phyloP scores from a whole-genome alignment of 2,888 invertebrate genomes.

The Nineta flava region DNA sequence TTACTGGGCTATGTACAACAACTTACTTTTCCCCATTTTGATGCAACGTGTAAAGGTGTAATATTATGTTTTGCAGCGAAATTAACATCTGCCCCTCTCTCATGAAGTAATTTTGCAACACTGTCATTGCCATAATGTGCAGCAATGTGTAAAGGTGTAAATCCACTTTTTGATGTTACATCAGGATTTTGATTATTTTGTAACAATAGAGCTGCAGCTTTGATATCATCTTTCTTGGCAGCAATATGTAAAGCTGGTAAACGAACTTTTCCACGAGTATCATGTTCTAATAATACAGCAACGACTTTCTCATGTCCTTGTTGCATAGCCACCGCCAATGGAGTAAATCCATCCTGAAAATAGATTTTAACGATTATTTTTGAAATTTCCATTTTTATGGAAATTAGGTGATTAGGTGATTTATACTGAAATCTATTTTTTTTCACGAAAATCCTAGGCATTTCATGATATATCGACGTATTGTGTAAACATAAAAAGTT shows the following conservation, averaged over 20 bases:
- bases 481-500: no score
- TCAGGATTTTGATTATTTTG: conserved; percentile 93
- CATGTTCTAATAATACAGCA: conserved; percentile 87
- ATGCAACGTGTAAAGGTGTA: conserved; percentile 94
- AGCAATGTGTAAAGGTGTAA: conserved; percentile 96
- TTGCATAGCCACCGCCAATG: conserved; percentile 97
- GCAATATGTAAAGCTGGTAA: conserved; percentile 96
- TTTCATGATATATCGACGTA: no score
- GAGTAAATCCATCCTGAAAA: conserved; percentile 88
- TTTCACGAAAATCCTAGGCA: no score
- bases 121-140: conserved; percentile 97
- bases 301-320: conserved; percentile 97
- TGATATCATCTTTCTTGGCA: conserved; percentile 96
- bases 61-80: conserved; percentile 95
- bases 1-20: no score
- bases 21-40: conserved; percentile 95
- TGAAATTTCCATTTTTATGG: no score
- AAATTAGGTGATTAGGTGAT: no score
- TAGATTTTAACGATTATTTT: conserved; percentile 6
- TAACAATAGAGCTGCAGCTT: conserved; percentile 80
- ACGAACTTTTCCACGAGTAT: conserved; percentile 88
- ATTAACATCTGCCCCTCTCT: conserved; percentile 89
- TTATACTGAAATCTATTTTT: no score
- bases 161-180: conserved; percentile 92
- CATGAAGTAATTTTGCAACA: conserved; percentile 75